A percentile compares a stretch with the other conserved stretches of the same genome.
phyloP scores from a whole-genome alignment of 2,888 invertebrate species.

The Nowickia ferox region DNA sequence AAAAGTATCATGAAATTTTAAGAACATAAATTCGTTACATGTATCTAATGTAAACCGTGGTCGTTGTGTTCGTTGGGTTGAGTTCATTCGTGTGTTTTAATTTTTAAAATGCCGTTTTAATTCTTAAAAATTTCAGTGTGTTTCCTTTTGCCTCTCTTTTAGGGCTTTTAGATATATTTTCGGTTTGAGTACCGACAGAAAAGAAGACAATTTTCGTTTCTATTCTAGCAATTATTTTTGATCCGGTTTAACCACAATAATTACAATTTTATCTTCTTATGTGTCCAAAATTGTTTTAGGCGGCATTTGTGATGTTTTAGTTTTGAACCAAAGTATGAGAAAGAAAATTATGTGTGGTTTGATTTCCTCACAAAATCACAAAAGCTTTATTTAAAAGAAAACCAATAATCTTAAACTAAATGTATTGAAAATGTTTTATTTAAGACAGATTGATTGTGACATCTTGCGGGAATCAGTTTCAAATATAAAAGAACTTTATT shows the following conservation, averaged over 20 bases:
- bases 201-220: conserved; percentile 38
- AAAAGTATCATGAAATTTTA: too few relatives aligned
- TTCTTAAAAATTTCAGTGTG: conserved; percentile 17
- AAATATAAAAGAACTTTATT: too few relatives aligned
- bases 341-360: background rate
- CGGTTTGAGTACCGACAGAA: conserved; percentile 4
- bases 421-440: too few relatives aligned
- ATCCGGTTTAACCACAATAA: conserved; percentile 73
- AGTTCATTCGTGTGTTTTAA: conserved; percentile 18
- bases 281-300: conserved; percentile 58
- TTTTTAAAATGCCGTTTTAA: conserved; percentile 22
- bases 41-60: too few relatives aligned
- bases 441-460: too few relatives aligned
- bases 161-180: background rate
- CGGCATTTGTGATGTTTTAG: conserved; percentile 68
- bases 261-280: conserved; percentile 68
- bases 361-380: conserved; percentile 1
- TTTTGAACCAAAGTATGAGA: background rate
- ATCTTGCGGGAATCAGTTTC: too few relatives aligned
- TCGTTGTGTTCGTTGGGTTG: too few relatives aligned
- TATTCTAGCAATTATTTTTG: conserved; percentile 69
- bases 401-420: background rate
- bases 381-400: background rate
- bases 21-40: too few relatives aligned
- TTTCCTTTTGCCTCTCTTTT: background rate